These are phyloP conservation scores for Podotricha telesiphe DNA, from an alignment of 2,888 invertebrate genomes.

Conservation along the genomic window DNA sequence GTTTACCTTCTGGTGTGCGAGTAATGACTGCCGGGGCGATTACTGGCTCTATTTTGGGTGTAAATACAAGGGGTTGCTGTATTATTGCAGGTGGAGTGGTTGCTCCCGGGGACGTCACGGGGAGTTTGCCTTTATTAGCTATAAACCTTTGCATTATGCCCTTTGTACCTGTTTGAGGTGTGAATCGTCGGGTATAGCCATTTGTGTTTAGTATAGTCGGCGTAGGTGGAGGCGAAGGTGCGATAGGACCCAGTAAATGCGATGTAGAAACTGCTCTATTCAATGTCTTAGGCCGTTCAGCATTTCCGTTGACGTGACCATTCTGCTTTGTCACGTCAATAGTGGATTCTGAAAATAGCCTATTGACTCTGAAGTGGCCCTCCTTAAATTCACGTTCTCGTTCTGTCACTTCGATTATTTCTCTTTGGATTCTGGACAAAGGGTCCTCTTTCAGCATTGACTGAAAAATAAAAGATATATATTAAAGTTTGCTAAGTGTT, in stretches of 20 bases:
- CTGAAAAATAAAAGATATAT: slow-evolving; percentile 63
- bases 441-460: slow-evolving; percentile 87
- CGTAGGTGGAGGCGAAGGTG: slow-evolving; percentile 67
- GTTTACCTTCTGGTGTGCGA: slow-evolving; percentile 85
- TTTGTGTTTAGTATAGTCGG: slow-evolving; percentile 71
- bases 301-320: slow-evolving; percentile 70
- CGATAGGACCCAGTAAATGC: slow-evolving; percentile 69
- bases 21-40: slow-evolving; percentile 68
- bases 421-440: slow-evolving; percentile 92
- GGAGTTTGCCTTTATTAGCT: slow-evolving; percentile 89
- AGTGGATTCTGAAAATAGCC: slow-evolving; percentile 76
- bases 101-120: slow-evolving; percentile 59
- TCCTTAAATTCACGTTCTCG: slow-evolving; percentile 91
- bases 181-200: slow-evolving; percentile 84
- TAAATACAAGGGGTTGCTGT: slow-evolving; percentile 69
- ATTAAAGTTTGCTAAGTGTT: slow-evolving; percentile 3
- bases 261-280: slow-evolving; percentile 77
- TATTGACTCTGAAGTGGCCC: slow-evolving; percentile 78
- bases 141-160: slow-evolving; percentile 94
- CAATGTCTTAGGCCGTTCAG: slow-evolving; percentile 60
- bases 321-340: slow-evolving; percentile 77
- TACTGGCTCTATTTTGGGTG: slow-evolving; percentile 60
- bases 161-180: slow-evolving; percentile 86
- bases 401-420: slow-evolving; percentile 93
- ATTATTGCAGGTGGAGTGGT: slow-evolving; percentile 62